Evolutionary conservation across 2,888 invertebrate genomes (phyloP).

Genomic region (Lepidocyrtoides sp.): DNA sequence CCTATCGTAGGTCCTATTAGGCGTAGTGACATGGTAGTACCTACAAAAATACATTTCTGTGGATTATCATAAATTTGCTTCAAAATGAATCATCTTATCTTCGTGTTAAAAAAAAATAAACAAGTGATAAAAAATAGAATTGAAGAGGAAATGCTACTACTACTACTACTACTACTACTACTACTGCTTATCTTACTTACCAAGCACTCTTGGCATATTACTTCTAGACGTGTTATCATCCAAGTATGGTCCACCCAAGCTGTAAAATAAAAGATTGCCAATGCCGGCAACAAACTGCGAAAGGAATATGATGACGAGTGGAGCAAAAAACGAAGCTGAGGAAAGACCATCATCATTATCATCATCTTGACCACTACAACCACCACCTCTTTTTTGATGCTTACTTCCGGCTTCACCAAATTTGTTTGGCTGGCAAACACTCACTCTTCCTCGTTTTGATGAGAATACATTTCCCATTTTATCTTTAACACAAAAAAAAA

Average conservation of each 20-base stretch:
- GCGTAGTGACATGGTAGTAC: conserved; percentile 87
- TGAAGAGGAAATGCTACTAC: not conserved
- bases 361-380: conserved; percentile 86
- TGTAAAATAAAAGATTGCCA: conserved; percentile 90
- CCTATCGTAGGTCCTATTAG: conserved; percentile 89
- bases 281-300: conserved; percentile 91
- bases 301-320: conserved; percentile 89
- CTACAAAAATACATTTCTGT: too few species aligned
- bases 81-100: not conserved
- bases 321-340: conserved; percentile 84
- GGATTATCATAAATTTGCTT: too few species aligned
- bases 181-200: too few species aligned
- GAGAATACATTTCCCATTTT: conserved; percentile 15
- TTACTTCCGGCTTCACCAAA: conserved; percentile 8
- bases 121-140: not conserved
- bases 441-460: conserved; percentile 48
- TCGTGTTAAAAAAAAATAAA: too few species aligned
- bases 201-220: conserved; percentile 89
- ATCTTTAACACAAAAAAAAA: conserved; percentile 37
- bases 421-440: conserved; percentile 33
- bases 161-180: too few species aligned
- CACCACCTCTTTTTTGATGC: conserved; percentile 86
- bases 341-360: conserved; percentile 83
- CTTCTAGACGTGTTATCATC: conserved; percentile 91
- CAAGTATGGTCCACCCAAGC: conserved; percentile 90